A percentile compares a stretch with the other conserved stretches of the same genome.
phyloP scores from a whole-genome alignment of 2,888 invertebrate species.

The Tinea trinotella region DNA sequence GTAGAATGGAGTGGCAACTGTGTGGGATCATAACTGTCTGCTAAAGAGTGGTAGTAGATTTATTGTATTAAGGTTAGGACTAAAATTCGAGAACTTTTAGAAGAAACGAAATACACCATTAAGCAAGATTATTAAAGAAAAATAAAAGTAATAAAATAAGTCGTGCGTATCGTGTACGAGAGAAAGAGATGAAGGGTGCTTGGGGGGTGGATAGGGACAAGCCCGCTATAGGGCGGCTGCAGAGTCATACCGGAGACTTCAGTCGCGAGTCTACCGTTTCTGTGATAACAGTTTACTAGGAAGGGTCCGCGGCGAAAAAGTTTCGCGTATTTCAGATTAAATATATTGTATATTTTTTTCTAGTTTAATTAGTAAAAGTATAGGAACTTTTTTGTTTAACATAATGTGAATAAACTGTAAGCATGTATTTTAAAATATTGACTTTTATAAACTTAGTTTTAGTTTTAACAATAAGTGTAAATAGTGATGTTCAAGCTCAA shows the following conservation, averaged over 20 bases:
- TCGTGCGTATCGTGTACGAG: slow-evolving; percentile 35
- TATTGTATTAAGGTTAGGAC: slow-evolving; percentile 26
- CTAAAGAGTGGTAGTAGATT: too few relatives aligned
- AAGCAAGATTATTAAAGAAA: slow-evolving; percentile 65
- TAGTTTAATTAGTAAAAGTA: neutral
- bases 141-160: slow-evolving; percentile 65
- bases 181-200: slow-evolving; percentile 31
- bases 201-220: slow-evolving; percentile 34
- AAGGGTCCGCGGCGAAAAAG: neutral
- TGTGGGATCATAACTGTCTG: too few relatives aligned
- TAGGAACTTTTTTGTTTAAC: neutral
- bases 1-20: too few relatives aligned
- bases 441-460: too few relatives aligned
- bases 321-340: neutral
- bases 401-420: neutral
- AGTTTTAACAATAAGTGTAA: too few relatives aligned
- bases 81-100: slow-evolving; percentile 51
- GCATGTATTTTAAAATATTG: too few relatives aligned
- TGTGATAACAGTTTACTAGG: neutral
- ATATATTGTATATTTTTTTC: neutral
- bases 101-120: slow-evolving; percentile 56
- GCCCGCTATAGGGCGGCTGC: slow-evolving; percentile 23
- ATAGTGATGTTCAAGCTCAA: too few relatives aligned
- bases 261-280: slow-evolving; percentile 39
- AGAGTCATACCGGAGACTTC: slow-evolving; percentile 22